Evolutionary conservation across 2,113 vertebrate species (phyloP).

Genomic region (Mellivora capensis): DNA sequence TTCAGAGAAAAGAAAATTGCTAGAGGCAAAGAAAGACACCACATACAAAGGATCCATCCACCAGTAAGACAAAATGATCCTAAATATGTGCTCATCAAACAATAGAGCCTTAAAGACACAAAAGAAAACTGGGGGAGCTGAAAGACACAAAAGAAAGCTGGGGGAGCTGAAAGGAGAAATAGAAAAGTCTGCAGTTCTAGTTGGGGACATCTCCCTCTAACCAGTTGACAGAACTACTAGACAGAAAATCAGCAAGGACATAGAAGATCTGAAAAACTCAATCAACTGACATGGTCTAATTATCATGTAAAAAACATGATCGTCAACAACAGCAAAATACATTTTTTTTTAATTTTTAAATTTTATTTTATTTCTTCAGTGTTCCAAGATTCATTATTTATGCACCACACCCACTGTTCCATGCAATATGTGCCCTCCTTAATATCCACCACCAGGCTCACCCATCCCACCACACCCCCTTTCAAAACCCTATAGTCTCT

Average conservation of each 20-base stretch:
- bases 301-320: neutral
- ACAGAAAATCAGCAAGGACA: neutral
- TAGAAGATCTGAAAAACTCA: neutral
- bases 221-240: neutral
- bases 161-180: neutral
- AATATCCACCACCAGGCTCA: no score
- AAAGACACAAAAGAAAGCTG: neutral
- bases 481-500: no score
- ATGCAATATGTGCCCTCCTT: no score
- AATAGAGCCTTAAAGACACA: neutral
- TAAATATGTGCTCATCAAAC: neutral
- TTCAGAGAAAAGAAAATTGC: neutral
- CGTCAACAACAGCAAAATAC: neutral
- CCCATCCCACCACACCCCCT: no score
- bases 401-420: no score
- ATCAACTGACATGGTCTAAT: neutral
- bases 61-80: neutral
- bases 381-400: no score
- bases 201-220: neutral
- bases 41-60: neutral
- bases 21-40: neutral
- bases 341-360: no score
- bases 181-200: neutral
- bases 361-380: no score
- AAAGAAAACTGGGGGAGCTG: neutral